Percentiles rank a stretch among this genome's conserved stretches.
phyloP scores from a whole-genome alignment of 1,140 invertebrate genomes.

The Andrena cerasifolii region DNA sequence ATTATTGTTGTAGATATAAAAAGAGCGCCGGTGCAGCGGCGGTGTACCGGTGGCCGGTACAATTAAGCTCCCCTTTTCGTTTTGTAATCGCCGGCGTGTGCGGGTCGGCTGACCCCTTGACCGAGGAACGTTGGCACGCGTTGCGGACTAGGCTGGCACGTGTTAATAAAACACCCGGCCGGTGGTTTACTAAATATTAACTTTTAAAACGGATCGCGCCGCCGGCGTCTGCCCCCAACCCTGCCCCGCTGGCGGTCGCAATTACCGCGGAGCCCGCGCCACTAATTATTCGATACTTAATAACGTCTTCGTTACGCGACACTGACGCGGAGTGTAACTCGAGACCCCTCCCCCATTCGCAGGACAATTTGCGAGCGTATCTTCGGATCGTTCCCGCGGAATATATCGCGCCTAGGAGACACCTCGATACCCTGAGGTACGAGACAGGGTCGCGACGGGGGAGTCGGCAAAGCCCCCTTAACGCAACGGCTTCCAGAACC shows the following conservation, averaged over 20 bases:
- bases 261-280: not conserved
- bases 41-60: slow-evolving; percentile 12
- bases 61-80: slow-evolving; percentile 51
- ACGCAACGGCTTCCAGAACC: slow-evolving; percentile 23
- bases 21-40: slow-evolving; percentile 7
- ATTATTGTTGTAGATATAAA: slow-evolving; percentile 52
- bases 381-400: not conserved
- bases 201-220: slow-evolving; percentile 43
- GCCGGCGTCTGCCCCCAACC: not conserved
- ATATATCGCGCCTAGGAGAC: slow-evolving; percentile 47
- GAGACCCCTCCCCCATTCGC: no score
- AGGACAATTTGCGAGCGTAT: slow-evolving; percentile 4
- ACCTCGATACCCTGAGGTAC: slow-evolving; percentile 40
- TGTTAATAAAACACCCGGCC: slow-evolving; percentile 60
- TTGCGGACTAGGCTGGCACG: slow-evolving; percentile 51
- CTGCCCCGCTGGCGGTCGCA: no score
- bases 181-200: slow-evolving; percentile 61
- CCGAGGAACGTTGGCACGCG: slow-evolving; percentile 59
- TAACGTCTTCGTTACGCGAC: not conserved
- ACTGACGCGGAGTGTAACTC: no score
- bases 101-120: slow-evolving; percentile 58
- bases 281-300: not conserved
- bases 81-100: slow-evolving; percentile 40
- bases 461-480: slow-evolving; percentile 17
- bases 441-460: slow-evolving; percentile 12